Base-by-base conservation (phyloP, 2,797 vertebrate species). In the Melanitta fusca region DNA sequence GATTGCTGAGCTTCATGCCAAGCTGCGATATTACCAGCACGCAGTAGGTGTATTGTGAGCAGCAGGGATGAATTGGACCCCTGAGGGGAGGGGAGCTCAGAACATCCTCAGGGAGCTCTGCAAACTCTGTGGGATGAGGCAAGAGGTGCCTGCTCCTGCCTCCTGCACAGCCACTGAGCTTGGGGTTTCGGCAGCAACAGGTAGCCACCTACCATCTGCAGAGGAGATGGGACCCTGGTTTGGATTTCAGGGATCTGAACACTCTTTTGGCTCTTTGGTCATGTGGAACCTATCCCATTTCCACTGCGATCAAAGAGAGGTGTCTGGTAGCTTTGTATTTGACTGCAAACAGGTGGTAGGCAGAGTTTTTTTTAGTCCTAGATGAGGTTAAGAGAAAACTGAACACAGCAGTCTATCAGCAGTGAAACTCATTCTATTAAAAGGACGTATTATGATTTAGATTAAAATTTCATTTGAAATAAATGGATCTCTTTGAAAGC, bases 381-480 rank as follows among this genome's bases (percentile, higher is more conserved):
- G 60, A 24, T 73, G 41, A 2, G 10, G 10, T 68, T 85, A 47
- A 30, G 43, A 86, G 77, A 90, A 93, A 82, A 60, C 41, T 9
- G 47, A 87, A 22, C 22, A 45, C 57, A 95, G 68, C 53, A 64
- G 53, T 81, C 78, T 34, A 54, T 62, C 68, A 32, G 20, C 25
- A 86, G 77, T 82, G 30, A 94, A 95, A 87, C 38, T 47, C 89
- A 61, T 88, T 86, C 78, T 58, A 43, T 86, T 90, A 49, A 69
- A 87, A 80, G 22, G 36, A 73, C 21, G 25, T 66, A 60, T 5
- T 93, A 38, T 38, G 47, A 85, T 94, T 89, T 91, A 91, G 68
- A 85, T 93, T 89, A 92, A 87, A 87, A 80, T 80, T 89, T 90
- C 30, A 77, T 95, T 95, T 68, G n/a, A 91, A 94, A 73, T 77